These are phyloP conservation scores for Leptopilina syphax DNA, from an alignment of 2,888 invertebrate genomes.

Conservation along the genomic window DNA sequence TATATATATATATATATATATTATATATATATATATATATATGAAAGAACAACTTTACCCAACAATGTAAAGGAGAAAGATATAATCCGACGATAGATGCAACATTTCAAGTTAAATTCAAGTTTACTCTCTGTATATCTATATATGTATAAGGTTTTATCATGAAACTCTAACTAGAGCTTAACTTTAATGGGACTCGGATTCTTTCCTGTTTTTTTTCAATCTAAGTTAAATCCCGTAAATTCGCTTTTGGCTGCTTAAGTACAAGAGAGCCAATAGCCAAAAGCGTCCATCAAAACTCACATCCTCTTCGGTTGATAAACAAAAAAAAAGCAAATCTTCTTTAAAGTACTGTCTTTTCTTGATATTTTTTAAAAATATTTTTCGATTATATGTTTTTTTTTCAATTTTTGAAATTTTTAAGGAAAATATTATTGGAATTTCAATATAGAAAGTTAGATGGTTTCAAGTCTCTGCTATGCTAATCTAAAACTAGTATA, in stretches of 20 bases:
- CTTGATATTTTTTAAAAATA: not conserved
- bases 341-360: not conserved
- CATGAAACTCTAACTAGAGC: slow-evolving; percentile 54
- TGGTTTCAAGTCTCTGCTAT: too few species aligned
- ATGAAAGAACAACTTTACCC: not conserved
- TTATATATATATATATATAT: too few species aligned
- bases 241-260: slow-evolving; percentile 17
- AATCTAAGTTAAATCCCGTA: slow-evolving; percentile 45
- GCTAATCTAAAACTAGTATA: too few species aligned
- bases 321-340: not conserved
- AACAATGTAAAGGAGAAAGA: not conserved
- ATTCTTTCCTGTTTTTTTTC: slow-evolving; percentile 42
- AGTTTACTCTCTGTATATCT: too few species aligned
- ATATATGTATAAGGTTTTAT: not conserved
- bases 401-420: too few species aligned
- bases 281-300: slow-evolving; percentile 8
- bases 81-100: not conserved
- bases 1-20: too few species aligned
- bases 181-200: slow-evolving; percentile 62
- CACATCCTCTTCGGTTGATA: not conserved
- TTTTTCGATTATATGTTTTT: too few species aligned
- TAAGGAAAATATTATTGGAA: too few species aligned
- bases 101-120: slow-evolving; percentile 47
- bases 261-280: not conserved
- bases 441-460: too few species aligned